Evolutionary conservation across 1,140 invertebrate species (phyloP).

Genomic region (Lordiphosa clarofinis): DNA sequence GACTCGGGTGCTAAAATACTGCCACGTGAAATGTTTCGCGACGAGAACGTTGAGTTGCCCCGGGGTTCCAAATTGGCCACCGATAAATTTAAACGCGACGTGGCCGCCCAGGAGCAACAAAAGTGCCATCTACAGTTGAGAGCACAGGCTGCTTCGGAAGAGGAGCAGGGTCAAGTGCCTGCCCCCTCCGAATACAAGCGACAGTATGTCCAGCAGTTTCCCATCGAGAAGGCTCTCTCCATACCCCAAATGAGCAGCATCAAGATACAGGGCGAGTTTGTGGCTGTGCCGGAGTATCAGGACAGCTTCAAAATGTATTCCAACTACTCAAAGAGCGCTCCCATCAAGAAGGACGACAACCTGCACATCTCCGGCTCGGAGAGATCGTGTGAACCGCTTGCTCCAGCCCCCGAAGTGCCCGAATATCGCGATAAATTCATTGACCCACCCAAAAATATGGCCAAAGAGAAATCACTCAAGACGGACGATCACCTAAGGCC

Average conservation of each 20-base stretch:
- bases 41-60: slow-evolving; percentile 29
- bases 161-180: slow-evolving; percentile 32
- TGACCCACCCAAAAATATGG: slow-evolving; percentile 61
- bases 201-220: slow-evolving; percentile 67
- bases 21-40: slow-evolving; percentile 60
- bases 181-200: slow-evolving; percentile 69
- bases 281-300: slow-evolving; percentile 69
- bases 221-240: slow-evolving; percentile 73
- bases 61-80: neutral
- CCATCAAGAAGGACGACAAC: slow-evolving; percentile 75
- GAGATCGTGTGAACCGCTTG: slow-evolving; percentile 7
- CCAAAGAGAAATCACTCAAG: slow-evolving; percentile 68
- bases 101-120: slow-evolving; percentile 59
- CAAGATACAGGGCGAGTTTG: slow-evolving; percentile 69
- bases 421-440: slow-evolving; percentile 74
- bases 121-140: slow-evolving; percentile 62
- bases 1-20: slow-evolving; percentile 65
- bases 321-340: slow-evolving; percentile 72
- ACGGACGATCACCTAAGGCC: slow-evolving; percentile 66
- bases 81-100: slow-evolving; percentile 56
- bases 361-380: slow-evolving; percentile 62
- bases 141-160: slow-evolving; percentile 34
- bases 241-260: slow-evolving; percentile 77
- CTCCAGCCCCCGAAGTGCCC: slow-evolving; percentile 35
- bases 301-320: slow-evolving; percentile 77